Base-by-base conservation (phyloP, 1,140 invertebrate species). In the Microplitis demolitor region DNA sequence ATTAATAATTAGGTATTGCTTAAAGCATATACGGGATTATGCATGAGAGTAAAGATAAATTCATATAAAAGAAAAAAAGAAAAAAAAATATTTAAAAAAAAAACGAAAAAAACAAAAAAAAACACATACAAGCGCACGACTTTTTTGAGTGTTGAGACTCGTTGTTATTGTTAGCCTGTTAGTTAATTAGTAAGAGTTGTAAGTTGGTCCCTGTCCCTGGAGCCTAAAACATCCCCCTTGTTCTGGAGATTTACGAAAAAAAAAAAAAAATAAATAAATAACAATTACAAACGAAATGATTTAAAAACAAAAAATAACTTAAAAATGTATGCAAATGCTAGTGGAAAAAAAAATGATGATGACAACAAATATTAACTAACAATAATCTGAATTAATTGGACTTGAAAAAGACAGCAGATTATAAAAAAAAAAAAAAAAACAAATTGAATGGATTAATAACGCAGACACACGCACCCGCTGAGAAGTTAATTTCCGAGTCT, bases 131-230 rank as follows among this genome's bases (percentile, higher is more conserved):
- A 78, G 66, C 70, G 63, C 74, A 74, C 71, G 69, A 76, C 78
- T 79, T 85, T 39, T 87, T 86, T 85, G 80, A 86, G 85, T 84
- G 85, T 87, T 86, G 82, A 72, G 70, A 87, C 84, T 87, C 82
- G 85, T 87, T 87, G 85, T 87, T 87, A 87, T 87, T 87, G 86
- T 87, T 87, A 87, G 86, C 82, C 84, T 87, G 86, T 87, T 87
- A 87, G 86, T 87, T 87, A 87, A 87, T 87, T 87, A 85, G 83
- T 87, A 87, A 87, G 84, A 86, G 83, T 87, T 87, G 85, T 87
- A 87, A 72, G 86, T 87, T 87, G 85, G 85, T 86, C 86, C 85
- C 85, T 86, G 86, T 87, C 85, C 85, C 86, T 86, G 86, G 85
- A 87, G 83, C 85, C 85, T 82, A 86, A 45, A 82, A 86, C 84